phyloP scores from a whole-genome alignment of 1,140 invertebrate species.

The Diprion similis region DNA sequence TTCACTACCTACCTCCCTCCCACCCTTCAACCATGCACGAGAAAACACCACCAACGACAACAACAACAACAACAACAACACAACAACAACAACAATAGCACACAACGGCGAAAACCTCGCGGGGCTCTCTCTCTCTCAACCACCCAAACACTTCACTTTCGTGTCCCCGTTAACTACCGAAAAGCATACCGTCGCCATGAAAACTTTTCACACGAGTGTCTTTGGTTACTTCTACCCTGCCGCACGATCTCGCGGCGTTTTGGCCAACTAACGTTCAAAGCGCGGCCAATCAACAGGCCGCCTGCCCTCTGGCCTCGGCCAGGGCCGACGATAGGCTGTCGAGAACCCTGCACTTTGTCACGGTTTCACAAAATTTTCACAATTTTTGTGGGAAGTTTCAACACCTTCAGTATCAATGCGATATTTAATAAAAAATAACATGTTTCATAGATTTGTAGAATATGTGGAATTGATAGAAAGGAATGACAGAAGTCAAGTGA shows the following conservation, averaged over 20 bases:
- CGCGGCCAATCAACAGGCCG: slow-evolving; percentile 13
- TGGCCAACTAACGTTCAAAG: slow-evolving; percentile 6
- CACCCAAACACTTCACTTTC: slow-evolving; percentile 7
- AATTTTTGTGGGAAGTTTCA: background rate
- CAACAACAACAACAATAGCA: background rate
- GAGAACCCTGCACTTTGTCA: background rate
- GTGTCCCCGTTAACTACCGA: background rate
- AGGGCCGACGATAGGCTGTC: background rate
- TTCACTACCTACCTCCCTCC: no score
- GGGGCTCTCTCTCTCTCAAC: background rate
- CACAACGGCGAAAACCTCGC: slow-evolving; percentile 3
- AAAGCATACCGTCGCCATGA: slow-evolving; percentile 14
- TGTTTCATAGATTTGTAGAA: no score
- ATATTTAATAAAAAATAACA: background rate
- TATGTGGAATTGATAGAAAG: no score
- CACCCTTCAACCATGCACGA: no score
- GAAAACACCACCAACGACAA: no score
- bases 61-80: background rate
- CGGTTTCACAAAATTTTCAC: background rate
- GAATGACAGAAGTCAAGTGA: no score
- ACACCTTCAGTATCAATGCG: no score
- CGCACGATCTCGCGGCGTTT: background rate
- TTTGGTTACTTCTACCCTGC: background rate
- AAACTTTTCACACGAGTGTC: slow-evolving; percentile 13
- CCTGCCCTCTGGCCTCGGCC: slow-evolving; percentile 2